Base-by-base conservation (phyloP, 2,113 vertebrate genomes). In the Poeciliopsis retropinna region DNA sequence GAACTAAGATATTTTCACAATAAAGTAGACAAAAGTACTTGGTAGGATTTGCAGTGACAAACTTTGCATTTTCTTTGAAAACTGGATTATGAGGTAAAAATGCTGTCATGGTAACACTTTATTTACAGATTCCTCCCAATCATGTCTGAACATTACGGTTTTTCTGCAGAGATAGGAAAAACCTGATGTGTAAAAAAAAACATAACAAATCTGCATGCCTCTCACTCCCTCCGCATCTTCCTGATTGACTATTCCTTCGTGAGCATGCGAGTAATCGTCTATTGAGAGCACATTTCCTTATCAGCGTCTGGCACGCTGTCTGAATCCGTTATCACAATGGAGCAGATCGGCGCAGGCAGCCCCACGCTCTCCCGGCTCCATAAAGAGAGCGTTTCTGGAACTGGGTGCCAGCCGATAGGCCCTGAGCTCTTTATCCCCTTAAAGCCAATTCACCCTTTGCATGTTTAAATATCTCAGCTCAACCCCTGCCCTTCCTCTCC, bases 301-400 rank as follows among this genome's bases (percentile, higher is more conserved):
- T 96, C 96, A 94, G 88, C 84, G 84, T 93, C 87, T 91, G 86
- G 94, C 96, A 97, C 95, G 94, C 94, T 91, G 91, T 95, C 94
- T 95, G 91, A 95, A 95, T 95, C 84, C 91, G 91, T 96, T 97
- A 97, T 97, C 96, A 96, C 90, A 92, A 94, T 94, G 93, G 93
- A 76, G 82, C 96, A 96, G 95, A 95, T 97, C 94, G 95, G 88
- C 88, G 92, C 94, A 81, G 85, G 93, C 93, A 94, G 94, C 91
- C 93, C 85, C 92, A 95, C 93, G 92, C 94, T 94, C 94, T 95
- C 93, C 83, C 78, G 79, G 90, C 94, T 57, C 82, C 80, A 94
- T 94, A 94, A 95, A 94, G 92, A 76, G 51, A 94, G 93, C 90
- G 91, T 93, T 92, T 95, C 91, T 93, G 92, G 88, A 91, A 90